Percentiles rank a stretch among this genome's conserved stretches.
Evolutionary conservation across 2,888 invertebrate species (phyloP).

Genomic region (Eristalis tenax): DNA sequence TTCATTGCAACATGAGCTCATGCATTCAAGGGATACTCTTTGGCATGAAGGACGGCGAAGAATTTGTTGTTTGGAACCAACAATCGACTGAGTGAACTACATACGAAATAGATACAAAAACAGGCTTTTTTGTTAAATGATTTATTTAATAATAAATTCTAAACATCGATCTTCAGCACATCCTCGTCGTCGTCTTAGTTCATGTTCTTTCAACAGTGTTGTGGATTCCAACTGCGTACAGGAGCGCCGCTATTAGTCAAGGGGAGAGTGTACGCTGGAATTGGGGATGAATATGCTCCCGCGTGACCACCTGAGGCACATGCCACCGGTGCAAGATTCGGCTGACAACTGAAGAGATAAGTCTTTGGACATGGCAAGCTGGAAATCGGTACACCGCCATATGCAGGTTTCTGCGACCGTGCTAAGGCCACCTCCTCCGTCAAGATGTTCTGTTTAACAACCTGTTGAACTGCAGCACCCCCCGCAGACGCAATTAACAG

Average conservation of each 20-base stretch:
- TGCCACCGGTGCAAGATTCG: conserved; percentile 76
- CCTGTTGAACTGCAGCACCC: conserved; percentile 30
- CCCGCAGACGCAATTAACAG: conserved; percentile 24
- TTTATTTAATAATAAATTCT: too few species aligned
- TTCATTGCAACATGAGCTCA: too few species aligned
- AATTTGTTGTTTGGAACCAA: too few species aligned
- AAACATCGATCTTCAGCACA: too few species aligned
- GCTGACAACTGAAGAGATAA: conserved; percentile 77
- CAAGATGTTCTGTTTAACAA: conserved; percentile 25
- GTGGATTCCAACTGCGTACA: not conserved
- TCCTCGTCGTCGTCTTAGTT: too few species aligned
- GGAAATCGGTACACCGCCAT: conserved; percentile 72
- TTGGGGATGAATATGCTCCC: conserved; percentile 77
- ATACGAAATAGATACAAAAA: too few species aligned
- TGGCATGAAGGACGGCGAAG: too few species aligned
- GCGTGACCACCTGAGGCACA: conserved; percentile 73
- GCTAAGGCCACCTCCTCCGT: not conserved
- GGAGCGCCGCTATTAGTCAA: conserved; percentile 49
- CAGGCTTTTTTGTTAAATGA: too few species aligned
- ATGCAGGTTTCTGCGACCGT: conserved; percentile 76
- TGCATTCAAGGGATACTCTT: too few species aligned
- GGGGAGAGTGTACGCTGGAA: conserved; percentile 76
- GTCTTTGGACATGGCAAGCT: conserved; percentile 76
- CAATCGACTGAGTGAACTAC: too few species aligned
- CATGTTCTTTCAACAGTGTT: not conserved